Base-by-base conservation (phyloP, 2,888 invertebrate species). In the Tubulanus polymorphus region DNA sequence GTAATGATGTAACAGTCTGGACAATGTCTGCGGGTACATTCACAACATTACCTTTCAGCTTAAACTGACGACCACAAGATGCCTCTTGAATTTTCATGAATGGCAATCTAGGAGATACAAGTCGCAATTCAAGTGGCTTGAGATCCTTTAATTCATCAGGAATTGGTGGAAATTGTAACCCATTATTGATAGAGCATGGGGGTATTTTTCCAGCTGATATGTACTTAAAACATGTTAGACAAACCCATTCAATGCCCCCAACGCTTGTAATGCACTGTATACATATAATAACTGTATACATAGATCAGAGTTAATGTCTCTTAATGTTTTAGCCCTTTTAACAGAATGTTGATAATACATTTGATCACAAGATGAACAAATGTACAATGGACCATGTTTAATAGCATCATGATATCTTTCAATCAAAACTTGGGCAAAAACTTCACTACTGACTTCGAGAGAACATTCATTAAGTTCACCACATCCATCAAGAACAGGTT, bases 1-100 rank as follows among this genome's bases (percentile, higher is more conserved):
- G 62, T 27, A 64, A 48, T 52, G 48, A 15, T 46, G 59, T 60
- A 2, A 63, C 56, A 10, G 63, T 65, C 45, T 51, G 51, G 27
- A 53, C 58, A 2, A 63, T 56, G 55, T 65, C 63, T 26, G 60
- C 59, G 25, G 65, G 65, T 2, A 65, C 62, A 65, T 63, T 63
- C 2, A 65, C 63, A 50, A 65, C 46, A 53, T 62, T 63, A 10
- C 63, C 61, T 23, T 35, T 29, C n/a, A 63, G 23, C 51, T 46
- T 63, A 12, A 61, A 25, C 15, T 41, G 41, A 20, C 15, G 5
- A 20, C 41, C 15, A 41, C 5, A 5, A 8, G 41, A 15, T 8
- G 41, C 41, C 5, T 5, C 6, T 8, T 41, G 15, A 8, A 41
- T 41, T 41, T 41, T 41, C 41, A 41, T 41, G 41, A 41, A 41